Conservation (phyloP, 2,797 vertebrate genomes). For the Taenioides sp. region DNA sequence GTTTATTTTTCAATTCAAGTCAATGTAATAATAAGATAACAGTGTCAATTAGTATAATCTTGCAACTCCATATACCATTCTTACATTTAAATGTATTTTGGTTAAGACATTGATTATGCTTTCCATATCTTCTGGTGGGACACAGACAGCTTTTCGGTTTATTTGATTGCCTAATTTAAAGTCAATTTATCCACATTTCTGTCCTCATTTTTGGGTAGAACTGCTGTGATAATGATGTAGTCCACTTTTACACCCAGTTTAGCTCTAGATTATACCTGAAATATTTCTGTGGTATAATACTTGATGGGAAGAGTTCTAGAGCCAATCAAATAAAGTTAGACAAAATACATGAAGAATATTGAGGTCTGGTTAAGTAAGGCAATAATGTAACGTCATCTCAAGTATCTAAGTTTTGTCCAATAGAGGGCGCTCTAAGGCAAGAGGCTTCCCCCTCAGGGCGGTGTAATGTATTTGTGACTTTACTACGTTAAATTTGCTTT, state of each 20-base stretch:
- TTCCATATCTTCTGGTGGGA: not conserved
- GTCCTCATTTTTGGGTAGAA: not conserved
- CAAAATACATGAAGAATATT: too few species aligned
- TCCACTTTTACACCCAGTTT: not conserved
- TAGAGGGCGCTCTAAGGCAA: constrained; percentile 35
- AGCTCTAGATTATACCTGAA: not conserved
- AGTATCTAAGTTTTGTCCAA: not conserved
- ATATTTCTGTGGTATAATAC: not conserved
- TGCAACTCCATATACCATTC: not conserved
- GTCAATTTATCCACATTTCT: not conserved
- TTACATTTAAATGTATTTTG: not conserved
- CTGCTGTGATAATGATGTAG: not conserved
- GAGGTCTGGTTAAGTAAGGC: too few species aligned
- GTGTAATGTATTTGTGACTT: not conserved
- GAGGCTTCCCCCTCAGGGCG: too few species aligned
- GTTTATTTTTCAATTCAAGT: not conserved
- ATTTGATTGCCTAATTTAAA: not conserved
- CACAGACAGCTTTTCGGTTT: too few species aligned
- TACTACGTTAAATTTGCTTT: not conserved
- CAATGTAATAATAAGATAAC: too few species aligned
- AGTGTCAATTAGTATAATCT: not conserved
- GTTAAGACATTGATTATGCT: not conserved
- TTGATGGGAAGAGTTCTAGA: not conserved
- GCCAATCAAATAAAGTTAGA: too few species aligned
- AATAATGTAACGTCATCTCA: not conserved